phyloP scores from a whole-genome alignment of 2,888 invertebrate species.

The Leptinotarsa juncta region DNA sequence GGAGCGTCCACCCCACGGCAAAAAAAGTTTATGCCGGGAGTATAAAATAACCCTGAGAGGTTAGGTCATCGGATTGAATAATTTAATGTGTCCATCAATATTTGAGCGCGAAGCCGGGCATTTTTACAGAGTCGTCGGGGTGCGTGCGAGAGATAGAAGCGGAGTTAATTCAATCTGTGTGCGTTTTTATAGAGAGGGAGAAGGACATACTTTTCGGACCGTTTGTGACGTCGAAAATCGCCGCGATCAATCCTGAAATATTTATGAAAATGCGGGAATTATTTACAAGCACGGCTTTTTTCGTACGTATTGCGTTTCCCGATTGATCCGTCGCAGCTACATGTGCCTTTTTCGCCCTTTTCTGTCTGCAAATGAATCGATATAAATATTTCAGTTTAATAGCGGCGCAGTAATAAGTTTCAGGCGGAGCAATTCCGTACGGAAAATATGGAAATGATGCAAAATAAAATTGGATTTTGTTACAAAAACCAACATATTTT shows the following conservation, averaged over 20 bases:
- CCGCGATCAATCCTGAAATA: slow-evolving; percentile 59
- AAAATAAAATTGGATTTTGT: slow-evolving; percentile 51
- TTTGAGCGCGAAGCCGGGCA: slow-evolving; percentile 56
- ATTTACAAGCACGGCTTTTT: slow-evolving; percentile 56
- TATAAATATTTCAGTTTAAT: slow-evolving; percentile 58
- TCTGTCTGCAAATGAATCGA: slow-evolving; percentile 55
- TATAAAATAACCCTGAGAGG: slow-evolving; percentile 49
- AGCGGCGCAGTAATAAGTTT: slow-evolving; percentile 53
- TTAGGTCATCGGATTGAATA: slow-evolving; percentile 61
- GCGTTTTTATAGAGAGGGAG: slow-evolving; percentile 50
- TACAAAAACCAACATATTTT: slow-evolving; percentile 44
- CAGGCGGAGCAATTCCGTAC: slow-evolving; percentile 47
- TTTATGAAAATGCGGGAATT: slow-evolving; percentile 55
- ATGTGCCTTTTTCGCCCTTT: slow-evolving; percentile 45
- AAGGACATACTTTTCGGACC: slow-evolving; percentile 52
- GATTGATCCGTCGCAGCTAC: slow-evolving; percentile 51
- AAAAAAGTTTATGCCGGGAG: not conserved
- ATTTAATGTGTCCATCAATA: slow-evolving; percentile 61
- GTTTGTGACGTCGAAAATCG: slow-evolving; percentile 58
- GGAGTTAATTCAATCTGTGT: slow-evolving; percentile 60
- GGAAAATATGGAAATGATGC: slow-evolving; percentile 45
- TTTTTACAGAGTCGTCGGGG: slow-evolving; percentile 49
- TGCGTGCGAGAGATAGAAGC: slow-evolving; percentile 53
- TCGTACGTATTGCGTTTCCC: slow-evolving; percentile 54
- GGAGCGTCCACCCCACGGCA: not conserved